Evolutionary conservation across 2,888 invertebrate species (phyloP), one percentile per base, ranked within the genome.

Genomic region (Drosophila anceps): DNA sequence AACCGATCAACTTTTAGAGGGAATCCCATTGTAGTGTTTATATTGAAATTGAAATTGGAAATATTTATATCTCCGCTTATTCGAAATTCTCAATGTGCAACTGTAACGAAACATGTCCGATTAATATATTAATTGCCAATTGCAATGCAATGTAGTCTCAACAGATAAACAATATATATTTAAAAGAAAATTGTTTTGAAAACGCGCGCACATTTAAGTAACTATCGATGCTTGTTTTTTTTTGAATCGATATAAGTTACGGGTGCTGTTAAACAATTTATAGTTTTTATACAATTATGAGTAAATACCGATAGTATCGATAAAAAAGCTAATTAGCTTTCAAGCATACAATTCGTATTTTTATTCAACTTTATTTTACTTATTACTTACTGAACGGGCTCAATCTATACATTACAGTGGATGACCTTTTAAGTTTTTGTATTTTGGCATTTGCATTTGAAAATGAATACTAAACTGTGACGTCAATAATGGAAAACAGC

Each of bases 1-100:
- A 99, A 94, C 95, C 99, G 39, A 99, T 99, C 93, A 99, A 99
- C 94, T 99, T 98, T 93, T 97, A 96, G 93, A 69, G 13, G 8
- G 1, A 50, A 9, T n/a, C 24, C 44, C 51, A 10, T 18, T 39
- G 24, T 15, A 18, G 20, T 50, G 20, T 27, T 24, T 44, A 15
- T 29, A 13, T 29, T 29, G 12, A 29, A 29, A 41, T 43, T 13
- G 13, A 29, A 70, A 57, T 69, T 69, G 55, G 78, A 65, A 41
- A 61, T 46, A 20, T 15, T 24, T 37, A 44, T 48, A 6, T 65
- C 43, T 58, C 39, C 31, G 35, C 37, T 50, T 66, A 31, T 50
- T 63, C 61, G 15, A 66, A 79, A 78, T 74, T 71, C 63, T 79
- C 75, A 71, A 51, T 79, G 50, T 77, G 75, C 43, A 79, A 58